A percentile compares a stretch with the other conserved stretches of the same genome.
phyloP scores from a whole-genome alignment of 37 sponge, comb jelly and placozoan genomes.

The Aplysina aerophoba region DNA sequence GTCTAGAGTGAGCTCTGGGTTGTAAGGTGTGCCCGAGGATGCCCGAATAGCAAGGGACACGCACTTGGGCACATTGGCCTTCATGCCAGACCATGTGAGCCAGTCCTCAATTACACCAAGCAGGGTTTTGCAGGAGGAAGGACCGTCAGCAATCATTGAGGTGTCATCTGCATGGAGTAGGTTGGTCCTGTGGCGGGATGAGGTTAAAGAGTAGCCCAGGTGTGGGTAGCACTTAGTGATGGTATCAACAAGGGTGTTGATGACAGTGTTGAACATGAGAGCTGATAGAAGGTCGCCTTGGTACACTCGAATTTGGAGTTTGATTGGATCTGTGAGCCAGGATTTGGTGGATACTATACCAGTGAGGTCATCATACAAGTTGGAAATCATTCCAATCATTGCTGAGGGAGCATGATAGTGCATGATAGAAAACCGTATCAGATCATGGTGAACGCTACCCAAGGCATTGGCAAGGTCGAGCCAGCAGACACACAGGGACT shows the following conservation, averaged over 20 bases:
- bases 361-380: conserved; percentile 9
- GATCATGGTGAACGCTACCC: conserved; percentile 32
- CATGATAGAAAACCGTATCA: not conserved
- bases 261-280: conserved; percentile 38
- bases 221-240: not conserved
- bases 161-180: conserved; percentile 47
- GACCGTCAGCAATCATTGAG: conserved; percentile 20
- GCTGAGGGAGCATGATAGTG: conserved; percentile 22
- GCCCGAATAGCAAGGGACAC: conserved; percentile 15
- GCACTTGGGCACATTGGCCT: conserved; percentile 39
- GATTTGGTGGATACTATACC: not conserved
- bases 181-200: not conserved
- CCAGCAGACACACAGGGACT: conserved; percentile 13
- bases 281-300: conserved; percentile 40
- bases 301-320: conserved; percentile 16
- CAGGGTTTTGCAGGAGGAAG: not conserved
- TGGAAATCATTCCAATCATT: not conserved
- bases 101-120: not conserved
- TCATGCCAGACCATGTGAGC: conserved; percentile 42
- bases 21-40: conserved; percentile 9
- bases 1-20: conserved; percentile 18
- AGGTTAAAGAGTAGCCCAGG: conserved; percentile 22
- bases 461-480: conserved; percentile 35
- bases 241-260: conserved; percentile 32
- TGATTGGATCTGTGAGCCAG: not conserved